phyloP scores from a whole-genome alignment of 2,113 vertebrate genomes.

The Pelusios castaneus region DNA sequence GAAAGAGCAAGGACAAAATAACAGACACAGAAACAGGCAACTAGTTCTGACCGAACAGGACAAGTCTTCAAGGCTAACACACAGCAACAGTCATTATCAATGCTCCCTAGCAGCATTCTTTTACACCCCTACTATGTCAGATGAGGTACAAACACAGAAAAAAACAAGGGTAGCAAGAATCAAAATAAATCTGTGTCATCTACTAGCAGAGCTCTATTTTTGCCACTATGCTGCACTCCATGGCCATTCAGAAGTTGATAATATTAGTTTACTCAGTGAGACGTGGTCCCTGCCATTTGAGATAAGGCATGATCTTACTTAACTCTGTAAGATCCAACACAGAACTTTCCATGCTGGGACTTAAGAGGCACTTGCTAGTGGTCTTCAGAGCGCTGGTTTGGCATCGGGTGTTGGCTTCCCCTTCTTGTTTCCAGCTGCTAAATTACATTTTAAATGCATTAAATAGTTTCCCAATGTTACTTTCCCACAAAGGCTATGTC shows the following conservation, averaged over 20 bases:
- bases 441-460: neutral
- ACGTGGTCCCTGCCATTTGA: neutral
- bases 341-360: neutral
- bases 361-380: neutral
- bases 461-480: neutral
- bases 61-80: too few species aligned
- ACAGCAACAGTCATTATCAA: too few species aligned
- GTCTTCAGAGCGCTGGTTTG: neutral
- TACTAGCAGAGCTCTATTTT: neutral
- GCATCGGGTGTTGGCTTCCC: neutral
- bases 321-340: neutral
- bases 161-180: neutral
- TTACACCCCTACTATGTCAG: too few species aligned
- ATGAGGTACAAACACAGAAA: neutral
- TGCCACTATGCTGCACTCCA: too few species aligned
- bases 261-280: neutral
- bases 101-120: neutral
- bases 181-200: neutral
- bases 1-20: too few species aligned
- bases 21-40: too few species aligned
- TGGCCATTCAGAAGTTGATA: neutral
- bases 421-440: neutral
- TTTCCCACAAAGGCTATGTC: too few species aligned
- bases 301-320: neutral
- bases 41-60: too few species aligned